Conservation (phyloP, 2,888 invertebrate genomes). For the Hydrotaea diabolus region DNA sequence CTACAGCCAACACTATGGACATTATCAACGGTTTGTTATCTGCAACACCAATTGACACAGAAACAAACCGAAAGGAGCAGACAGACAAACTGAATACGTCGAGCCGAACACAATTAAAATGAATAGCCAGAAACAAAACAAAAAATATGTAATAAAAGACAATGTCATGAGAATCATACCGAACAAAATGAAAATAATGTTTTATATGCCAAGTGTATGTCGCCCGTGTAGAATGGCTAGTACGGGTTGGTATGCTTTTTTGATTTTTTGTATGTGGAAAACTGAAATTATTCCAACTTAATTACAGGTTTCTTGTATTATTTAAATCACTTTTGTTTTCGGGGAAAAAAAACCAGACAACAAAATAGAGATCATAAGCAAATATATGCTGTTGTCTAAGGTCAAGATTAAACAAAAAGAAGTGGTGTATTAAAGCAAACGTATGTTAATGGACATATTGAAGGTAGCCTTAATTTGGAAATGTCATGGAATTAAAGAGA, state of each 20-base stretch:
- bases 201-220: conserved; percentile 5
- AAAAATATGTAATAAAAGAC: conserved; percentile 38
- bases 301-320: conserved; percentile 40
- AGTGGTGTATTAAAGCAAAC: not conserved
- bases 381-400: conserved; percentile 16
- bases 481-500: not conserved
- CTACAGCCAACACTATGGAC: conserved; percentile 17
- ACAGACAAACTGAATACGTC: conserved; percentile 1
- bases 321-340: conserved; percentile 31
- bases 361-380: not conserved
- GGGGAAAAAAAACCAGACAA: not conserved
- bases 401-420: conserved; percentile 44
- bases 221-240: not conserved
- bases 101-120: not conserved
- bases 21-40: conserved; percentile 21
- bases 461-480: no score
- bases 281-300: conserved; percentile 37
- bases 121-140: not conserved
- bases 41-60: conserved; percentile 43
- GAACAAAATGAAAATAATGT: conserved; percentile 12
- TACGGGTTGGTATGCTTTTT: not conserved
- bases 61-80: not conserved
- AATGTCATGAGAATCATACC: conserved; percentile 57
- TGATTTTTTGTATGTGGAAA: conserved; percentile 2
- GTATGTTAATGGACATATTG: not conserved